Percentiles rank a stretch among this genome's conserved stretches.
Conservation (phyloP, 1,140 invertebrate species). For the Cheumatopsyche charites region DNA sequence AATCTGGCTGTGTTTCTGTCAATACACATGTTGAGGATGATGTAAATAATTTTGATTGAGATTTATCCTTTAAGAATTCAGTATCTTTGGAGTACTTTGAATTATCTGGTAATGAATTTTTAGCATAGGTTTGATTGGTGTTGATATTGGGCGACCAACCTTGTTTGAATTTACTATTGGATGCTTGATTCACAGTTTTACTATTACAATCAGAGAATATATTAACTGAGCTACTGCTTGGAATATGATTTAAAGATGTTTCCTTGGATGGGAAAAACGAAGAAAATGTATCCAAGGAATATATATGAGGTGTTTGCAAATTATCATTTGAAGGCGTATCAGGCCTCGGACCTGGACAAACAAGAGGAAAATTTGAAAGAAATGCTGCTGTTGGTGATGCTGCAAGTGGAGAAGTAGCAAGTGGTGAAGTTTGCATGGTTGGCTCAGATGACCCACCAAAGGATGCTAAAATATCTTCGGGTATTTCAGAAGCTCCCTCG, state of each 20-base stretch:
- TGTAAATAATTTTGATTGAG: slow-evolving; percentile 7
- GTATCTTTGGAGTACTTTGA: slow-evolving; percentile 17
- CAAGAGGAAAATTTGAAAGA: slow-evolving; percentile 75
- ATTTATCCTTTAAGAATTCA: slow-evolving; percentile 5
- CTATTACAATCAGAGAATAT: slow-evolving; percentile 36
- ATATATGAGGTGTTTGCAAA: slow-evolving; percentile 45
- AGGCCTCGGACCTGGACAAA: slow-evolving; percentile 63
- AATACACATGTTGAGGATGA: slow-evolving; percentile 42
- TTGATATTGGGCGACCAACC: slow-evolving; percentile 7
- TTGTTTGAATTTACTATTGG: slow-evolving; percentile 26
- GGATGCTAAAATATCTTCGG: slow-evolving; percentile 75
- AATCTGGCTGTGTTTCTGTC: slow-evolving; percentile 34
- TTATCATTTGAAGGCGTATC: slow-evolving; percentile 55
- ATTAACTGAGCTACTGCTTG: slow-evolving; percentile 8
- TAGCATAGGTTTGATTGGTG: slow-evolving; percentile 25
- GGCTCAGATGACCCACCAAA: slow-evolving; percentile 67
- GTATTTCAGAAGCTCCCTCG: slow-evolving; percentile 61
- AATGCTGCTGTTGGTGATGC: slow-evolving; percentile 80
- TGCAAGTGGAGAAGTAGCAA: slow-evolving; percentile 76
- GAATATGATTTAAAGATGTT: slow-evolving; percentile 13
- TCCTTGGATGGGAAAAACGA: slow-evolving; percentile 45
- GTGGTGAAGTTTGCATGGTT: slow-evolving; percentile 66
- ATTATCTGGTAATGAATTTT: slow-evolving; percentile 1
- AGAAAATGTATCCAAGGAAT: slow-evolving; percentile 46
- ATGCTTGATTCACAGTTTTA: slow-evolving; percentile 14